Conservation (phyloP, 2,797 vertebrate species). For the Acrocephalus scirpaceus region DNA sequence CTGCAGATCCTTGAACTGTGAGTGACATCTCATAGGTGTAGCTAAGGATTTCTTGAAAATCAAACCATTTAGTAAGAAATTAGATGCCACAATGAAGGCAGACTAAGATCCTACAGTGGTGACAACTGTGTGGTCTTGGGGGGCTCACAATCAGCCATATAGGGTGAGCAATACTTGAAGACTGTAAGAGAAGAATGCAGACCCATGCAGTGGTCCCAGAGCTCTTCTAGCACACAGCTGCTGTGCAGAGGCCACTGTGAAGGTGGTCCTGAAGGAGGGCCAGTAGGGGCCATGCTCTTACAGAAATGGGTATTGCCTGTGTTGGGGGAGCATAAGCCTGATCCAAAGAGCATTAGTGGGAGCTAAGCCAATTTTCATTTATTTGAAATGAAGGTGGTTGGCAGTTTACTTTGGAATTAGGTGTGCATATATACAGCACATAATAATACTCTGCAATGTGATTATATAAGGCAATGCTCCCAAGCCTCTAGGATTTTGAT, state of each 20-base stretch:
- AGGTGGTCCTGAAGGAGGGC: neutral
- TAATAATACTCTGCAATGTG: neutral
- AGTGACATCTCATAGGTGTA: neutral
- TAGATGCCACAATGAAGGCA: neutral
- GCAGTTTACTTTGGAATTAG: neutral
- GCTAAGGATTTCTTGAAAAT: neutral
- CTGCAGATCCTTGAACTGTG: neutral
- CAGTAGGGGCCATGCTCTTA: neutral
- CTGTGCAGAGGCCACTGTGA: neutral
- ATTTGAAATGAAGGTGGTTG: neutral
- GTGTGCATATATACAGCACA: neutral
- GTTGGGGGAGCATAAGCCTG: fast-evolving
- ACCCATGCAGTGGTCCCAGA: neutral
- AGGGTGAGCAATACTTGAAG: neutral
- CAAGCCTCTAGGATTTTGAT: neutral
- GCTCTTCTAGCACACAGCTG: neutral
- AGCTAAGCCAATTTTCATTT: neutral
- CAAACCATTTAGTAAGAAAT: neutral
- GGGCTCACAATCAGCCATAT: neutral
- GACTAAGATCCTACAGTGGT: neutral
- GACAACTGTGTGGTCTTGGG: neutral
- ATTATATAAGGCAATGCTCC: neutral
- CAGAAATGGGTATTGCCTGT: neutral
- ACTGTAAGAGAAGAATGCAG: neutral
- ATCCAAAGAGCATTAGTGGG: neutral